Percentiles rank a stretch among this genome's conserved stretches.
Conservation (phyloP, 1,140 invertebrate genomes). For the Linepithema humile region DNA sequence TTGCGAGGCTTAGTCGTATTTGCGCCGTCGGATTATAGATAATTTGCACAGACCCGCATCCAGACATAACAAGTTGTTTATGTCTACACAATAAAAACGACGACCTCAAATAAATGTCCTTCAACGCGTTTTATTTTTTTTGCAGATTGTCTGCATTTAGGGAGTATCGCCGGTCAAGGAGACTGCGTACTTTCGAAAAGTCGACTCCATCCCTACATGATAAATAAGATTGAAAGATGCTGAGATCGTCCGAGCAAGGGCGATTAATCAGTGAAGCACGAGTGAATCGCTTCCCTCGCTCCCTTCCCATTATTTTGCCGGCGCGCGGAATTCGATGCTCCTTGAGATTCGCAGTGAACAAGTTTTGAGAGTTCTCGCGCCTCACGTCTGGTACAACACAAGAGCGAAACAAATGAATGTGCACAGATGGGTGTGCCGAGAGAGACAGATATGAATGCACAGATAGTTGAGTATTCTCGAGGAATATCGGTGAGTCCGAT, state of each 20-base stretch:
- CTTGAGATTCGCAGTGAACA: not conserved
- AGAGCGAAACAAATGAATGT: constrained; percentile 70
- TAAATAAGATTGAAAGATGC: not conserved
- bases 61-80: not conserved
- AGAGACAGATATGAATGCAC: constrained; percentile 55
- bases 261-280: not conserved
- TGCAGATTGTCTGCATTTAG: not conserved
- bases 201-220: too few species aligned
- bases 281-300: not conserved
- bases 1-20: constrained; percentile 40
- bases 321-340: not conserved
- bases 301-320: constrained; percentile 49
- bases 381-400: constrained; percentile 76
- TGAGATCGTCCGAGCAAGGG: not conserved
- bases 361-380: constrained; percentile 21
- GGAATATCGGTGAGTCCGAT: constrained; percentile 58
- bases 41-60: not conserved
- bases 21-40: constrained; percentile 44
- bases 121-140: too few species aligned
- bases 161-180: not conserved
- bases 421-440: not conserved
- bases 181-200: not conserved
- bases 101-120: too few species aligned
- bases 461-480: constrained; percentile 70
- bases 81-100: too few species aligned